Conservation (phyloP, 2,888 invertebrate genomes). For the Drosophila gaucha region DNA sequence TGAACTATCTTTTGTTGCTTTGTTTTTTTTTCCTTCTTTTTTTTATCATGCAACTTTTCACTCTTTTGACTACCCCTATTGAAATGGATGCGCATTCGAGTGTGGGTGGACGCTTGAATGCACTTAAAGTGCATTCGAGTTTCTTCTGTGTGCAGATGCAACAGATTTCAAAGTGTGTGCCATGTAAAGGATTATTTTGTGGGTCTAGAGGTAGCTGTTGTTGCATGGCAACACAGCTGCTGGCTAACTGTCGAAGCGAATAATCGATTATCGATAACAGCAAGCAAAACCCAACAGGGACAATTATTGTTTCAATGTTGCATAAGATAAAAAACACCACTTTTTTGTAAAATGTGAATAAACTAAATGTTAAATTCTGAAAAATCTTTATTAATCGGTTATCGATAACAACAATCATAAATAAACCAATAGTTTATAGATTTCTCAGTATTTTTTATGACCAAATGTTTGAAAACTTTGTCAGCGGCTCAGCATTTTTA, state of each 20-base stretch:
- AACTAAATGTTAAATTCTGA: neutral
- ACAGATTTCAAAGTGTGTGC: constrained; percentile 44
- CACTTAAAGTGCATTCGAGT: constrained; percentile 68
- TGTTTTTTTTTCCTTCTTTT: too few relatives aligned
- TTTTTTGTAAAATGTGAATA: neutral
- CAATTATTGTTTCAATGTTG: neutral
- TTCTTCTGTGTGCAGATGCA: constrained; percentile 56
- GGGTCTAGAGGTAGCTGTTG: neutral
- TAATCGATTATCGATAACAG: constrained; percentile 21
- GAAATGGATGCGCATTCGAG: constrained; percentile 29
- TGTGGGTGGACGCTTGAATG: constrained; percentile 50
- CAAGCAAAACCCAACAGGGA: neutral
- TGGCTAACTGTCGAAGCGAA: neutral
- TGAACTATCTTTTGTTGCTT: neutral
- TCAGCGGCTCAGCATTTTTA: neutral
- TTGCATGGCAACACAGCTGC: neutral
- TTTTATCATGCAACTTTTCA: neutral
- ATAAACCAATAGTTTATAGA: neutral
- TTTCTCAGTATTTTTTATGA: too few relatives aligned
- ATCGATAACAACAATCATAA: neutral
- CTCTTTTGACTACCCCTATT: constrained; percentile 12
- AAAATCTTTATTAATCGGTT: neutral
- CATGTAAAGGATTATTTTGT: constrained; percentile 3
- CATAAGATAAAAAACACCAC: neutral
- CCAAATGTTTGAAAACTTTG: too few relatives aligned